Evolutionary conservation across 2,888 invertebrate species (phyloP).

Genomic region (Diarsia brunnea): DNA sequence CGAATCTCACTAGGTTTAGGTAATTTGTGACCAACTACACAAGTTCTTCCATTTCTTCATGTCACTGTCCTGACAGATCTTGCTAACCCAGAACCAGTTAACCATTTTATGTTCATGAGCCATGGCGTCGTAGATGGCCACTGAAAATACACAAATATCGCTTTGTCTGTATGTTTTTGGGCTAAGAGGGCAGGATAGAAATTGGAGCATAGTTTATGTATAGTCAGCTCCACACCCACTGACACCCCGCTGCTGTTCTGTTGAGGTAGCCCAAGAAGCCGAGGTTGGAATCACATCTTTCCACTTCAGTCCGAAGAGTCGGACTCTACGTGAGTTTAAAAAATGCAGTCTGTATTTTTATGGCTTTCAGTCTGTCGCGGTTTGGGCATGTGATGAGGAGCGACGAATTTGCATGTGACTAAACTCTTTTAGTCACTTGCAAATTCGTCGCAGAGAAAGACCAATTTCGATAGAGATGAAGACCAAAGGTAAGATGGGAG

Average conservation of each 20-base stretch:
- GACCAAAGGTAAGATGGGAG: no score
- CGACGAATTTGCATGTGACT: no score
- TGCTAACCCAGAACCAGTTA: no score
- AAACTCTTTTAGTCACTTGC: no score
- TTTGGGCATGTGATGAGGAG: no score
- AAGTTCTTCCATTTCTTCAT: not conserved
- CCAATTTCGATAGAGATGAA: no score
- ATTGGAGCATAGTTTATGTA: not conserved
- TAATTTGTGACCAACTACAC: not conserved
- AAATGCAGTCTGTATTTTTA: not conserved
- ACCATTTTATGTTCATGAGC: no score
- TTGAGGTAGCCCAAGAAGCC: not conserved
- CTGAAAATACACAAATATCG: no score
- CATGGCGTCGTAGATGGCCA: not conserved
- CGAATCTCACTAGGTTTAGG: not conserved
- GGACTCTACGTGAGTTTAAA: no score
- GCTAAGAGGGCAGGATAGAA: not conserved
- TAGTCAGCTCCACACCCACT: no score
- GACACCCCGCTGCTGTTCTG: not conserved
- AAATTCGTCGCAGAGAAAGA: no score
- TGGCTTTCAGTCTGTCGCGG: not conserved
- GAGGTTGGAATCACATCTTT: not conserved
- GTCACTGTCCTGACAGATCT: no score
- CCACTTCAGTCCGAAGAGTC: not conserved
- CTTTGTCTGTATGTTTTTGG: not conserved